Evolutionary conservation across 2,888 invertebrate genomes (phyloP).

Genomic region (Agrypnus murinus): DNA sequence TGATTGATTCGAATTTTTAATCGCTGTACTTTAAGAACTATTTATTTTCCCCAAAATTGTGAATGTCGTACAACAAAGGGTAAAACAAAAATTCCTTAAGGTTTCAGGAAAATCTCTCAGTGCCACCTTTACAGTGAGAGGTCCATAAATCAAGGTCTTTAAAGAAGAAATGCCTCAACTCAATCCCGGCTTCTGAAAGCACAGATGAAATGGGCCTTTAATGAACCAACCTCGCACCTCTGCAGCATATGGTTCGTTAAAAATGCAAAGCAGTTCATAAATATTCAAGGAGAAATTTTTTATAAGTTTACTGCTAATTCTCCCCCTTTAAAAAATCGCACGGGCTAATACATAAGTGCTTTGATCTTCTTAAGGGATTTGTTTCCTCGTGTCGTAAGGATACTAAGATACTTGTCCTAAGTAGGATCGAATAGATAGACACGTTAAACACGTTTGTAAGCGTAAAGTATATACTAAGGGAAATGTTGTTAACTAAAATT

Average conservation of each 20-base stretch:
- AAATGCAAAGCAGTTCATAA: slow-evolving; percentile 44
- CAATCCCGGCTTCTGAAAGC: slow-evolving; percentile 29
- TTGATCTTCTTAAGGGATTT: slow-evolving; percentile 35
- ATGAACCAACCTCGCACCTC: slow-evolving; percentile 41
- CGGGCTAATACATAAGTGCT: slow-evolving; percentile 32
- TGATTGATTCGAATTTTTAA: too few species aligned
- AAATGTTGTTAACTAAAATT: slow-evolving; percentile 2
- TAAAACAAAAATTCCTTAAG: slow-evolving; percentile 5
- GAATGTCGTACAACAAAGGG: background rate
- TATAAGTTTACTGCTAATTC: slow-evolving; percentile 43
- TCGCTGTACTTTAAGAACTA: too few species aligned
- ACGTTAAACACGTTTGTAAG: background rate
- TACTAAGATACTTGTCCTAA: slow-evolving; percentile 17
- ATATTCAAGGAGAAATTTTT: slow-evolving; percentile 40
- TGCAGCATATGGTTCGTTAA: slow-evolving; percentile 41
- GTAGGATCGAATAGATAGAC: slow-evolving; percentile 2
- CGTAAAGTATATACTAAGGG: background rate
- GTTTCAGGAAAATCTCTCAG: background rate
- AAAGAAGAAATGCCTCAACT: slow-evolving; percentile 33
- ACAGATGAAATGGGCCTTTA: slow-evolving; percentile 38
- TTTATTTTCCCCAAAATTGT: too few species aligned
- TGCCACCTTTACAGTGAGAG: slow-evolving; percentile 8
- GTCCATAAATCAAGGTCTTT: slow-evolving; percentile 41
- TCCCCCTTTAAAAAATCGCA: slow-evolving; percentile 33
- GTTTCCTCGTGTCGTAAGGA: slow-evolving; percentile 15